A percentile compares a stretch with the other conserved stretches of the same genome.
Evolutionary conservation across 1,140 invertebrate genomes (phyloP).

Genomic region (Gryon sp.): DNA sequence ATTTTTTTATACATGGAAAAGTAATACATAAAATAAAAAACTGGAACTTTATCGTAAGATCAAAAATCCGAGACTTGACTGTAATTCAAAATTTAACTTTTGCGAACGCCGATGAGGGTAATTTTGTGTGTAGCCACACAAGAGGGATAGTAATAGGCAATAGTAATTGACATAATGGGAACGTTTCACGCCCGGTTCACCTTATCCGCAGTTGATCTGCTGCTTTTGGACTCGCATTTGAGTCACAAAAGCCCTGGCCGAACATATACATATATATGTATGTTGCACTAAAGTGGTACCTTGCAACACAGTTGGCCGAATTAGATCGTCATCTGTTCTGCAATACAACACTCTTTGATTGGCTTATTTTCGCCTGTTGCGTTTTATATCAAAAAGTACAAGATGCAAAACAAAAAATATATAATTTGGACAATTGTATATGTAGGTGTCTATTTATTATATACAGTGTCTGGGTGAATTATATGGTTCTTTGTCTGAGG

Average conservation of each 20-base stretch:
- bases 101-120: conserved; percentile 25
- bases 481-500: conserved; percentile 5
- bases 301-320: conserved; percentile 60
- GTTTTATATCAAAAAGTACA: too few species aligned
- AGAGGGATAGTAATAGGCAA: conserved; percentile 46
- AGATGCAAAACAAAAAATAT: conserved; percentile 31
- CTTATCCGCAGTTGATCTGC: conserved; percentile 68
- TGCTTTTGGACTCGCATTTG: conserved; percentile 17
- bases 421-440: conserved; percentile 22
- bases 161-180: conserved; percentile 72
- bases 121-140: conserved; percentile 31
- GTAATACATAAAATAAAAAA: too few species aligned
- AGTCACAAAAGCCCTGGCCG: too few species aligned
- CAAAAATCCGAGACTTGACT: conserved; percentile 5
- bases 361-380: conserved; percentile 68
- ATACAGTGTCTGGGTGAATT: conserved; percentile 23
- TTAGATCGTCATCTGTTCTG: conserved; percentile 73
- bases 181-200: conserved; percentile 70
- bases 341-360: conserved; percentile 67
- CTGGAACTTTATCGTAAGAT: conserved; percentile 6
- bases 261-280: too few species aligned
- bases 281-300: conserved; percentile 39
- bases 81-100: too few species aligned
- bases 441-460: conserved; percentile 48
- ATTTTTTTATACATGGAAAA: too few species aligned